phyloP scores from a whole-genome alignment of 2,797 vertebrate genomes.

The Pogoniulus pusillus region DNA sequence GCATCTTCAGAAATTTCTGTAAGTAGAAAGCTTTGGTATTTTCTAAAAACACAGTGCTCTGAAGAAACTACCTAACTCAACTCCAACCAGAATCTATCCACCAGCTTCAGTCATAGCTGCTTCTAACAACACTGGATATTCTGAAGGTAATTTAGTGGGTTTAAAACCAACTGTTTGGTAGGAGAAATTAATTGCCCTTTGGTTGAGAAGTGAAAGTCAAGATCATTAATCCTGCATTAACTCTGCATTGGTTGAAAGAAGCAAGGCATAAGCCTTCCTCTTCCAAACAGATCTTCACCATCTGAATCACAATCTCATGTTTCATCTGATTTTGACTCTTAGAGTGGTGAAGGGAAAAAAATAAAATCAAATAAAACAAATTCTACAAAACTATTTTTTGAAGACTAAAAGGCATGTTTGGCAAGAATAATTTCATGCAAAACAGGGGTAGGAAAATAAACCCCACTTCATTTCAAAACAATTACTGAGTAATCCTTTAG shows the following conservation, averaged over 20 bases:
- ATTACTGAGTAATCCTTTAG: not conserved
- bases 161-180: not conserved
- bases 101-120: not conserved
- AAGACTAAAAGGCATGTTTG: not conserved
- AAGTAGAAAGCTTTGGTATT: not conserved
- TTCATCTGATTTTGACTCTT: not conserved
- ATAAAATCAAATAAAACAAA: not conserved
- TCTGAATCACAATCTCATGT: not conserved
- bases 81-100: not conserved
- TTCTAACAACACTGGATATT: not conserved
- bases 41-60: not conserved
- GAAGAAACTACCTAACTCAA: not conserved
- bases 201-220: conserved; percentile 5
- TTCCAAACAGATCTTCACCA: not conserved
- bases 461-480: not conserved
- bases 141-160: not conserved
- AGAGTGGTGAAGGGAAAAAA: not conserved
- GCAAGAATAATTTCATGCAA: not conserved
- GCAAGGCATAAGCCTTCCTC: not conserved
- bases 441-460: not conserved
- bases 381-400: too few species aligned
- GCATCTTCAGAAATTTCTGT: not conserved
- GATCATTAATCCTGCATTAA: not conserved
- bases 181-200: not conserved
- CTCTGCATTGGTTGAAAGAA: not conserved